Evolutionary conservation across 2,113 vertebrate genomes (phyloP).

Genomic region (Galeopterus variegatus): DNA sequence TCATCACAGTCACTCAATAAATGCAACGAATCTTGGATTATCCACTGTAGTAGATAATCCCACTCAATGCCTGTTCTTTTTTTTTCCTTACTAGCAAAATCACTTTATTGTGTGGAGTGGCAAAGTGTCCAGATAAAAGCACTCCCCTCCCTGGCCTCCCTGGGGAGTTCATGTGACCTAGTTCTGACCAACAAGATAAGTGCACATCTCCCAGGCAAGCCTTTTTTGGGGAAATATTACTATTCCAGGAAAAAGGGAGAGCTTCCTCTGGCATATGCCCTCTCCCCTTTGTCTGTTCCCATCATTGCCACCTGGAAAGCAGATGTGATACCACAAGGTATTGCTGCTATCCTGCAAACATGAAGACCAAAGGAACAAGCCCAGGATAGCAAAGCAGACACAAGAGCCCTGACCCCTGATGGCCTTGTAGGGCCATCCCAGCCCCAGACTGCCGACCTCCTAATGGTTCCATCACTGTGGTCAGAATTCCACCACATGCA

Average conservation of each 20-base stretch:
- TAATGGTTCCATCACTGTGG: accelerated
- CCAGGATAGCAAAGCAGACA: not conserved
- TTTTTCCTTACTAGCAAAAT: not conserved
- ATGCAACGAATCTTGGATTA: not conserved
- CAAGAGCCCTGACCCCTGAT: not conserved
- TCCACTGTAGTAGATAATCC: not conserved
- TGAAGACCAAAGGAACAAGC: not conserved
- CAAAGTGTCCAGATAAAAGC: not conserved
- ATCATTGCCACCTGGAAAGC: not conserved
- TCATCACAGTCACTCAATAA: not conserved
- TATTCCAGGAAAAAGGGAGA: not conserved
- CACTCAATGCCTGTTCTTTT: not conserved
- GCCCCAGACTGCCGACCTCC: not conserved
- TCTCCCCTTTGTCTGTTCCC: not conserved
- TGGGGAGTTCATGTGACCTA: not conserved
- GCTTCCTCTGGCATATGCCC: too few relatives aligned
- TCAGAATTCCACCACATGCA: not conserved
- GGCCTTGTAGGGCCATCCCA: not conserved
- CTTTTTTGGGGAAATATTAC: not conserved
- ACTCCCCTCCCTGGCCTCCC: not conserved
- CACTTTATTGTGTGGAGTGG: not conserved
- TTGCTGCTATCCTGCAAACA: not conserved
- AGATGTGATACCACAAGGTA: accelerated
- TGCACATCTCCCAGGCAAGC: not conserved
- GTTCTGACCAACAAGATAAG: not conserved